Evolutionary conservation across 2,113 vertebrate genomes (phyloP).

Genomic region (Eulemur macaco): DNA sequence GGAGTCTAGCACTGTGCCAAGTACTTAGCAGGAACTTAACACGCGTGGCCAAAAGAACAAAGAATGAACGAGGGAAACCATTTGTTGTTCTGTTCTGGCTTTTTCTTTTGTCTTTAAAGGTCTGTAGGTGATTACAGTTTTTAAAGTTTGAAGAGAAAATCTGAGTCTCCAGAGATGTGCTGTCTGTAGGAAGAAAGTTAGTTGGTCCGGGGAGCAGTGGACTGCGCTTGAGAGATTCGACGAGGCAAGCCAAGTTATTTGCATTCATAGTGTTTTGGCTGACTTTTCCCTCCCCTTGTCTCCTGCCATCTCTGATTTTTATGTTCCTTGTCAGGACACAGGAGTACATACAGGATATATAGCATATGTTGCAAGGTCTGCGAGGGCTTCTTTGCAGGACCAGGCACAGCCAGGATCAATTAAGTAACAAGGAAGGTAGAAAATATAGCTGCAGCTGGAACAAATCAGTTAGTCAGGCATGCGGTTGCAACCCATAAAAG

Average conservation of each 20-base stretch:
- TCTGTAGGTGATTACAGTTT: neutral
- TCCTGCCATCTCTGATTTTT: constrained; percentile 74
- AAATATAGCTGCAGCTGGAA: constrained; percentile 75
- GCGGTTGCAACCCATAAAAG: constrained; percentile 63
- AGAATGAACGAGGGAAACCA: neutral
- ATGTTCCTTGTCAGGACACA: constrained; percentile 73
- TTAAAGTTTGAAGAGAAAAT: constrained; percentile 29
- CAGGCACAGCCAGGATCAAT: constrained; percentile 76
- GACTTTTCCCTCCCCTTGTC: constrained; percentile 41
- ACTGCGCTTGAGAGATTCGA: neutral
- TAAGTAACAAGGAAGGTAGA: constrained; percentile 74
- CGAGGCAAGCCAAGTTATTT: neutral
- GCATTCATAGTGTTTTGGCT: constrained; percentile 5
- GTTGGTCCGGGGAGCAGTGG: neutral
- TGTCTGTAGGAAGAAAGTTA: neutral
- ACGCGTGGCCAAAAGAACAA: neutral
- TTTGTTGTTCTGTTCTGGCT: neutral
- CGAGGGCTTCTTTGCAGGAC: constrained; percentile 61
- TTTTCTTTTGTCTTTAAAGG: constrained; percentile 21
- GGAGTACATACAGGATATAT: constrained; percentile 63
- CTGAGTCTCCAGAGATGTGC: neutral
- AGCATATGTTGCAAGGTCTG: constrained; percentile 61
- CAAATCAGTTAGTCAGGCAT: constrained; percentile 71
- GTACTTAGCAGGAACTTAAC: neutral
- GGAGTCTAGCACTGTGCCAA: neutral